Evolutionary conservation across 2,113 vertebrate genomes (phyloP).

Genomic region (Columbina picui): DNA sequence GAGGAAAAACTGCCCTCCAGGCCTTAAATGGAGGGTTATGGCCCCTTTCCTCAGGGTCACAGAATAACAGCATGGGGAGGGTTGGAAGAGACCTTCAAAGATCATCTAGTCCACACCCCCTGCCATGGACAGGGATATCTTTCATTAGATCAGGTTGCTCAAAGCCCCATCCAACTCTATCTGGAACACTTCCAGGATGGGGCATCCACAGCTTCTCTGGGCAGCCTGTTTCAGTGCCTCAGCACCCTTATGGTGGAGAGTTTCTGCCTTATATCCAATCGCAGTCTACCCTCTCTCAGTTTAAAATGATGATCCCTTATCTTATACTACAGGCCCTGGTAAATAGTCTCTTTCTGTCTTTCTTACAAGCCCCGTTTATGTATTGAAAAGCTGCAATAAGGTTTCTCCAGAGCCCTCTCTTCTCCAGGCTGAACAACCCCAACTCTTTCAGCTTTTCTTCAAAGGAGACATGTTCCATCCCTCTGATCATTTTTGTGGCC

Average conservation of each 20-base stretch:
- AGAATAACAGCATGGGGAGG: background rate
- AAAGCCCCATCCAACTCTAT: background rate
- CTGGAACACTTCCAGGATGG: background rate
- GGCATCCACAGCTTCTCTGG: background rate
- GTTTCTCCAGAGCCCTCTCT: background rate
- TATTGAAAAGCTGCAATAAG: background rate
- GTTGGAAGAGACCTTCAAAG: background rate
- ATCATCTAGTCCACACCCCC: background rate
- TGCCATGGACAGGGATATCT: background rate
- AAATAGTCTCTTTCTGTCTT: background rate
- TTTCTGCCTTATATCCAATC: background rate
- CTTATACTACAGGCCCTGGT: background rate
- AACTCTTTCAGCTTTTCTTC: background rate
- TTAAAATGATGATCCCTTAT: background rate
- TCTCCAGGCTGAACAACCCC: background rate
- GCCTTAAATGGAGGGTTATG: background rate
- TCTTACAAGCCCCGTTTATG: background rate
- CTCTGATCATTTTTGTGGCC: background rate
- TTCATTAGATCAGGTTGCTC: background rate
- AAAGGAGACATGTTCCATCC: background rate
- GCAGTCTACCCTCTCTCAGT: background rate
- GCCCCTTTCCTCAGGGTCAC: background rate
- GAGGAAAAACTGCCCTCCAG: background rate
- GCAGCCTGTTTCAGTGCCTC: background rate
- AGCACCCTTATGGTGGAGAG: background rate